Conservation (phyloP, 2,113 vertebrate genomes). For the Cairina moschata region DNA sequence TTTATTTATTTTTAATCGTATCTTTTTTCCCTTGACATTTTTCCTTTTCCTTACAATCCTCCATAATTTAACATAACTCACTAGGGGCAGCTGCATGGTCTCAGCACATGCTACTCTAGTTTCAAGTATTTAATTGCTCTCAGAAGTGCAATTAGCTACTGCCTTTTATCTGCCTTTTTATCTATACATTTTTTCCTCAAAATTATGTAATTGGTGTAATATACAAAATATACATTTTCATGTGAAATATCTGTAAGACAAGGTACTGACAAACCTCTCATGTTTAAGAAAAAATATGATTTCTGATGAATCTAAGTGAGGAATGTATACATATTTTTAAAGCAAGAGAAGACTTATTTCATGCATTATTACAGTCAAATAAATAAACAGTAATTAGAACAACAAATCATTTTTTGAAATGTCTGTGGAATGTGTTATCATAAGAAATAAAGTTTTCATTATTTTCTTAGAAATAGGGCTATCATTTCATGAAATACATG, state of each 20-base stretch:
- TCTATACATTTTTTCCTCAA: neutral
- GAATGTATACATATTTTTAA: neutral
- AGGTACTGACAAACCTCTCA: neutral
- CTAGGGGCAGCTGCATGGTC: neutral
- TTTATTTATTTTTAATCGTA: neutral
- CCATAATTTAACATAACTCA: neutral
- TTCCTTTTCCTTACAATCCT: neutral
- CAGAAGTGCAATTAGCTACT: conserved; percentile 32
- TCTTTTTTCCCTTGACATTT: neutral
- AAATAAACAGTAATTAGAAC: neutral
- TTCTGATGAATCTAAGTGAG: neutral
- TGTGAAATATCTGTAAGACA: neutral
- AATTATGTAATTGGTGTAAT: neutral
- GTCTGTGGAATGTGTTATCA: neutral
- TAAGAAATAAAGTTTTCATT: neutral
- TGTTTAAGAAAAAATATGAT: conserved; percentile 23
- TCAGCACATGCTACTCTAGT: neutral
- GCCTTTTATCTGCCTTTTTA: neutral
- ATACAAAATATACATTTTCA: neutral
- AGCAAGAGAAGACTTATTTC: neutral
- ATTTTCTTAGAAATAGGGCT: neutral
- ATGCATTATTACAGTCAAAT: neutral
- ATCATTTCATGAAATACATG: neutral
- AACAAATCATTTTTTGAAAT: neutral
- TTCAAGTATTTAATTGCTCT: conserved; percentile 36